A percentile compares a stretch with the other conserved stretches of the same genome.
These are phyloP conservation scores for Triplophysa rosa DNA, from an alignment of 2,113 vertebrate species.

Conservation along the genomic window DNA sequence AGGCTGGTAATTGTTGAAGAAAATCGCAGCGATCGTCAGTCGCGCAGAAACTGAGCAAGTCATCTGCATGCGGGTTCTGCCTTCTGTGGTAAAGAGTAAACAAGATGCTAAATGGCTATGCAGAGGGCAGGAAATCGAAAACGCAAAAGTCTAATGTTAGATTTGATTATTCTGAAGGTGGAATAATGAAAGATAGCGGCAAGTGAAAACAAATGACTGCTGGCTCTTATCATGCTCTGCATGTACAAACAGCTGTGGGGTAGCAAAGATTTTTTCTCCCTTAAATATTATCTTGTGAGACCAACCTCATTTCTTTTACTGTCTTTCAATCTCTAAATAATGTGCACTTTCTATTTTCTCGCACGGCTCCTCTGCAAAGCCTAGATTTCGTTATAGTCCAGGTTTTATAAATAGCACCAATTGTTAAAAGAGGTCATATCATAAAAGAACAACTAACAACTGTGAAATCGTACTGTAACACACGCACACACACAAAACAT, in stretches of 20 bases:
- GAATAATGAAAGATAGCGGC: constrained; percentile 1
- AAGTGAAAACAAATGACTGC: constrained; percentile 3
- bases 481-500: no score
- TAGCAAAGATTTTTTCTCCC: not conserved
- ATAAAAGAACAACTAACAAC: no score
- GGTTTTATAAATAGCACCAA: no score
- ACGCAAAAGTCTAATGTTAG: constrained; percentile 15
- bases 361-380: no score
- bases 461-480: no score
- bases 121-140: not conserved
- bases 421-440: no score
- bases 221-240: not conserved
- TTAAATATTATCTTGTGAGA: not conserved
- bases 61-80: not conserved
- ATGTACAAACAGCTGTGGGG: not conserved
- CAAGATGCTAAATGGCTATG: not conserved
- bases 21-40: constrained; percentile 31
- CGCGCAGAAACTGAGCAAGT: not conserved
- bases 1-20: not conserved
- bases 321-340: no score
- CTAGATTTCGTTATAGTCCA: no score
- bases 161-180: constrained; percentile 23
- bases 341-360: no score
- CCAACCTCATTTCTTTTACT: no score
- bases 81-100: constrained; percentile 18